phyloP scores from a whole-genome alignment of 2,888 invertebrate species.

The Rhyacophila evoluta region DNA sequence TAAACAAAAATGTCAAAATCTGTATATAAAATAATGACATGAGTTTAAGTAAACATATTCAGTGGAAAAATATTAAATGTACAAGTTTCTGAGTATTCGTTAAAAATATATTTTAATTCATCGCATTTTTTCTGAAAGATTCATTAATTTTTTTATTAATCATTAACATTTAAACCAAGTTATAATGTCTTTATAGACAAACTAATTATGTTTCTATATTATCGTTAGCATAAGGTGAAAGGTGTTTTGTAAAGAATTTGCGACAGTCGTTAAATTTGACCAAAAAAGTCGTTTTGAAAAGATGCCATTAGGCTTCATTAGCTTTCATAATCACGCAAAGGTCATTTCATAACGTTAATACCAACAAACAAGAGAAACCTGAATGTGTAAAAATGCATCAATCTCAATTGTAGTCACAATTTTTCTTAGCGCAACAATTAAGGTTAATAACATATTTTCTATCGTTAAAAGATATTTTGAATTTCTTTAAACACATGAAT shows the following conservation, averaged over 20 bases:
- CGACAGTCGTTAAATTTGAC: background rate
- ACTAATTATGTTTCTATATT: background rate
- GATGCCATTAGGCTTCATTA: conserved; percentile 2
- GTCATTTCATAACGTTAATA: background rate
- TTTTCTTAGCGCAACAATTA: background rate
- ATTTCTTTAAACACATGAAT: background rate
- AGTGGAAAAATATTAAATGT: no score
- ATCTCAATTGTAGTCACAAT: background rate
- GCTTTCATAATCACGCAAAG: conserved; percentile 8
- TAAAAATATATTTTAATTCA: no score
- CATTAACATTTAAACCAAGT: no score
- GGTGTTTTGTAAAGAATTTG: conserved; percentile 5
- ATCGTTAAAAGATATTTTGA: background rate
- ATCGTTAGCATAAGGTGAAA: background rate
- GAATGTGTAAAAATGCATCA: background rate
- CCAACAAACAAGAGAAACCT: background rate
- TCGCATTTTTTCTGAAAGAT: no score
- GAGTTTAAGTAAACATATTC: no score
- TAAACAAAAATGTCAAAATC: no score
- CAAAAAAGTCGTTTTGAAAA: background rate
- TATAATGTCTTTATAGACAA: no score
- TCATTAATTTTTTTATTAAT: no score
- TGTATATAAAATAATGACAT: no score
- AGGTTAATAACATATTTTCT: background rate
- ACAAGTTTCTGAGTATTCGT: no score